Base-by-base conservation (phyloP, 2,113 vertebrate species). In the Corythornis cristatus region DNA sequence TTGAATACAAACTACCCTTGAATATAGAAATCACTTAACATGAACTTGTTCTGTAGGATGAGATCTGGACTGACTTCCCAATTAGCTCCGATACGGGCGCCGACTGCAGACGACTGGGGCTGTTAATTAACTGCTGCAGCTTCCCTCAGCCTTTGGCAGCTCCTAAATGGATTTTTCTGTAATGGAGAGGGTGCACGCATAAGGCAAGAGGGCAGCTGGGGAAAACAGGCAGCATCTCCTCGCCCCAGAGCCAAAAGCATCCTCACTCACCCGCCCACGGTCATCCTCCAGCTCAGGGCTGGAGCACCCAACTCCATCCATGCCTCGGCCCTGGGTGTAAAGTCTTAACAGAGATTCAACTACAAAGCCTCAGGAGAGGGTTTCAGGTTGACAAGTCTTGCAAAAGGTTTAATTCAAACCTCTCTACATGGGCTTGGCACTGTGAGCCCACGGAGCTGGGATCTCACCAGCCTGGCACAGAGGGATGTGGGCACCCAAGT, bases 261-360 rank as follows among this genome's bases (percentile, higher is more conserved):
- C n/a, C 2, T 2, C 35, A 3, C 5, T 4, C 22, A 3, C 53
- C 42, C 3, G 15, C 60, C 43, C 28, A 0, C 0, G 11, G 22
- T 2, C 14, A 0, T 9, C 89, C 84, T 18, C 5, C 19, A 3
- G 58, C 62, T 25, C 3, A 0, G 60, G 61, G 65, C 28, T 35
- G 7, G 0, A 1, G 10, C 1, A 1, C 64, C 7, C 0, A 16
- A 26, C 70, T 11, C 71, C 12, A 1, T 8, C 35, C 71, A 29
- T 0, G 0, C 8, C 70, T 8, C 26, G 0, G 6, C 2, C 16
- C 5, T 5, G 3, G 7, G 13, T 15, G 12, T 4, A 1, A 25
- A 7, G 8, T 2, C 33, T 28, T 4, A n/a, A 0, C 6, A 20
- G 5, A 42, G 12, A 5, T 5, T 11, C 11, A 3, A 45, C 6